Evolutionary conservation across 2,888 invertebrate genomes (phyloP), one percentile per base, ranked within the genome.

Genomic region (Drosophila testacea): DNA sequence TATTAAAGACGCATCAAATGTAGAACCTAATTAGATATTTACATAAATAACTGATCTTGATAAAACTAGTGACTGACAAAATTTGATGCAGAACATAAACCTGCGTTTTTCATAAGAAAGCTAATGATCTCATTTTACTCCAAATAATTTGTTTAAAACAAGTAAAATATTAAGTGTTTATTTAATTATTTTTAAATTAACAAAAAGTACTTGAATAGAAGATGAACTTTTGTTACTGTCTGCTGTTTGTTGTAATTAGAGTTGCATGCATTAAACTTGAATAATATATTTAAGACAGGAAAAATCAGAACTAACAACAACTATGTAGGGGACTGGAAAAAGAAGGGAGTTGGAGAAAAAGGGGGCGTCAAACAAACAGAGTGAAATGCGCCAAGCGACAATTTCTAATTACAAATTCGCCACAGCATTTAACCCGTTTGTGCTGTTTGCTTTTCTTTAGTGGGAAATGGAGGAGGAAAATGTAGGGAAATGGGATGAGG

Each of bases 321-420:
- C 11, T 13, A 6, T 1, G 6, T 0, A 6, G 5, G 11, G 9
- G 9, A 41, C 6, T 32, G 11, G 0, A 5, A 9, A 1, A n/a
- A n/a, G 36, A 0, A 4, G 22, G 28, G 9, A 13, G 9, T 4
- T 13, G 13, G 10, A 16, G 4, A 6, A 0, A n/a, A 1, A 13
- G 13, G 36, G 57, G 32, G 64, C 27, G 68, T 77, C 81, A 86
- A 83, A 48, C 81, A 88, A 85, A 82, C 80, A 77, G 83, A 73
- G 73, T 74, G 79, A 88, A 81, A 83, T 88, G 90, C 89, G 88
- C 66, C 79, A 78, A 83, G 78, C 82, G 88, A 87, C 87, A 84
- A 81, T 82, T 87, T 88, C 91, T 91, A 91, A 91, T 90, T 90
- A 90, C 90, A 82, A 91, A 91, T 91, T 90, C 88, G 86, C 90